These are phyloP conservation scores for Hemithea aestivaria DNA, from an alignment of 2,888 invertebrate genomes.

Conservation along the genomic window DNA sequence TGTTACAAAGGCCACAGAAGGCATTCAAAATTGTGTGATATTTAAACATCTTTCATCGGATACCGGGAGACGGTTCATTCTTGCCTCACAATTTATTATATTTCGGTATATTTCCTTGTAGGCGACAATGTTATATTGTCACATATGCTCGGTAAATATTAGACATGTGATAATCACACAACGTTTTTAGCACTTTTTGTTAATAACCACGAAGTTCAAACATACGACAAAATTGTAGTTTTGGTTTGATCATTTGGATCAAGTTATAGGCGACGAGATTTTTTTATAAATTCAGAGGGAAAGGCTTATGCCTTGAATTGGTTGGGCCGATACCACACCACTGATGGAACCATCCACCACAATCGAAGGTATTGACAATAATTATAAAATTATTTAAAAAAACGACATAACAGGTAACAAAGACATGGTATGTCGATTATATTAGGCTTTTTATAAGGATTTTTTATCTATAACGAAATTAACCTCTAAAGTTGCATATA, in stretches of 20 bases:
- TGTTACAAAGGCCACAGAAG: constrained; percentile 7
- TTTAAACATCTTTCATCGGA: constrained; percentile 10
- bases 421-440: no score
- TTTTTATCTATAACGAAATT: no score
- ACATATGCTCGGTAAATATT: constrained; percentile 13
- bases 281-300: no score
- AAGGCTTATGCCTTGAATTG: no score
- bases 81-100: constrained; percentile 13
- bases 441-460: no score
- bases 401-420: no score
- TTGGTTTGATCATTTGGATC: constrained; percentile 15
- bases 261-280: constrained; percentile 19
- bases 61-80: constrained; percentile 6
- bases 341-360: no score
- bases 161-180: constrained; percentile 35
- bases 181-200: constrained; percentile 48
- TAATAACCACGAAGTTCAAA: constrained; percentile 52
- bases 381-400: no score
- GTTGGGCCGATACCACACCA: no score
- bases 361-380: no score
- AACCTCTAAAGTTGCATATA: no score
- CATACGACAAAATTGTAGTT: constrained; percentile 41
- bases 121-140: constrained; percentile 20
- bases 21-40: constrained; percentile 11
- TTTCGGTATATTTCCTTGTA: constrained; percentile 10